phyloP scores from a whole-genome alignment of 1,140 invertebrate species.

The Drosophila saltans region DNA sequence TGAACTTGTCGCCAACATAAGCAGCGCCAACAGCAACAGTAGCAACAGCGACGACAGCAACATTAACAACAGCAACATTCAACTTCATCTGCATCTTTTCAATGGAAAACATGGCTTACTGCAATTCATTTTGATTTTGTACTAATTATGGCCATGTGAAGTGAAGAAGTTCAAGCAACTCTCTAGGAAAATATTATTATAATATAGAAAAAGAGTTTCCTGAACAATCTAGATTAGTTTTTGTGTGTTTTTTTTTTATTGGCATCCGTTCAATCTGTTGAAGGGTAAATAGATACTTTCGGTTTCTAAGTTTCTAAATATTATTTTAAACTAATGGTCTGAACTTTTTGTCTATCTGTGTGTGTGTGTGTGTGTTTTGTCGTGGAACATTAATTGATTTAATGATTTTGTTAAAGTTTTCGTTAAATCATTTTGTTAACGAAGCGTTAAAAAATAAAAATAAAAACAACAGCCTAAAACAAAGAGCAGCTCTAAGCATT shows the following conservation, averaged over 20 bases:
- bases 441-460: slow-evolving; percentile 59
- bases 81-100: background rate
- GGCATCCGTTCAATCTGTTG: background rate
- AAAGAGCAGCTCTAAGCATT: slow-evolving; percentile 35
- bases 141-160: background rate
- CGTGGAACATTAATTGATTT: slow-evolving; percentile 70
- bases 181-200: background rate
- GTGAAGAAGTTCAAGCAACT: slow-evolving; percentile 7
- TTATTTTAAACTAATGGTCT: slow-evolving; percentile 16
- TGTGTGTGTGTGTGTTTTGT: slow-evolving; percentile 4
- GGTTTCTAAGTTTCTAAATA: slow-evolving; percentile 47
- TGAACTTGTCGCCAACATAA: slow-evolving; percentile 66
- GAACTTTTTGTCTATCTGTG: background rate
- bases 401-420: slow-evolving; percentile 58
- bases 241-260: slow-evolving; percentile 17
- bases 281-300: slow-evolving; percentile 9
- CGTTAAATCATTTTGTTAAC: slow-evolving; percentile 58
- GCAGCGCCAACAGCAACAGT: background rate
- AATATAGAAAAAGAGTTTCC: background rate
- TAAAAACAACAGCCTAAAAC: background rate
- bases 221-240: slow-evolving; percentile 42
- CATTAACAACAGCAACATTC: background rate
- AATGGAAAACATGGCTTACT: background rate
- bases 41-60: background rate
- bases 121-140: background rate